A percentile compares a stretch with the other conserved stretches of the same genome.
Conservation (phyloP, 2,888 invertebrate genomes). For the Gortyna flavago region DNA sequence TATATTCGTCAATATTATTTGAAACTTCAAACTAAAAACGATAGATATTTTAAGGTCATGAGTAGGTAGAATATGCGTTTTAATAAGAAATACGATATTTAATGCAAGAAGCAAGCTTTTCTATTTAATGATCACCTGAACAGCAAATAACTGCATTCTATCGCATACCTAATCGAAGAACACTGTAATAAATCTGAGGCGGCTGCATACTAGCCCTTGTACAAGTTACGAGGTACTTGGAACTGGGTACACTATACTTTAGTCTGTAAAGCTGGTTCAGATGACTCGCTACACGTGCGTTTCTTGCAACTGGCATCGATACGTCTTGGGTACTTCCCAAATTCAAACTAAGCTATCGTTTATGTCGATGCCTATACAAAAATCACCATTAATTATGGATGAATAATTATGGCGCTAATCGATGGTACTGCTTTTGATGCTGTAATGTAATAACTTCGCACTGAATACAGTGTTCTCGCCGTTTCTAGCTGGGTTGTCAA, state of each 20-base stretch:
- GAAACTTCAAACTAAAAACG: neutral
- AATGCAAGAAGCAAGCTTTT: neutral
- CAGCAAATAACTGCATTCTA: conserved; percentile 40
- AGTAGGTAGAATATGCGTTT: neutral
- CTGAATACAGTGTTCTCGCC: neutral
- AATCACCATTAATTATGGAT: neutral
- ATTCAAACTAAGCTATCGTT: neutral
- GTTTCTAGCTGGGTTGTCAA: neutral
- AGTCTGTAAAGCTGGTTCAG: conserved; percentile 27
- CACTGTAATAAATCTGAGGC: conserved; percentile 34
- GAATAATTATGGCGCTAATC: too few relatives aligned
- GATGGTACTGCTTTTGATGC: neutral
- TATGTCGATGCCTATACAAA: neutral
- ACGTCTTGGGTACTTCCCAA: neutral
- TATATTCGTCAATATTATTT: neutral
- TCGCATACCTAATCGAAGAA: conserved; percentile 25
- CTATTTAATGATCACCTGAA: conserved; percentile 14
- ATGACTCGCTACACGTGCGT: conserved; percentile 6
- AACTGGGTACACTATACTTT: conserved; percentile 20
- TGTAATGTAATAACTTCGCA: neutral
- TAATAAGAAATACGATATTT: neutral
- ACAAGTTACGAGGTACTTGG: conserved; percentile 47
- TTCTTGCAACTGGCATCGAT: neutral
- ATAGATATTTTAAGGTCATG: neutral
- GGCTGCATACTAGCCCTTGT: conserved; percentile 31